Percentiles rank a stretch among this genome's conserved stretches.
phyloP scores from a whole-genome alignment of 2,797 vertebrate species.

The Trichosurus vulpecula region DNA sequence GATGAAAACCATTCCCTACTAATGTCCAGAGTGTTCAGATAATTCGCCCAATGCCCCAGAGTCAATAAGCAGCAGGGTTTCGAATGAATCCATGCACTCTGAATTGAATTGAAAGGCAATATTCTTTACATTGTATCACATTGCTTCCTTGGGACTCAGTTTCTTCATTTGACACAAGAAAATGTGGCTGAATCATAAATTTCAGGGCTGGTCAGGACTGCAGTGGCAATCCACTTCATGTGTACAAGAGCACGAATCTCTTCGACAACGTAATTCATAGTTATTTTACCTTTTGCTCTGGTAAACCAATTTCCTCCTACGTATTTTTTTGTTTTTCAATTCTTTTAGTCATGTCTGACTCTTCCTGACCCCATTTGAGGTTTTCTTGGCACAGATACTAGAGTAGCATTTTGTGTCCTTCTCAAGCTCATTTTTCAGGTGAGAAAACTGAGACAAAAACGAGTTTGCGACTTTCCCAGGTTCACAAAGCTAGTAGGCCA shows the following conservation, averaged over 20 bases:
- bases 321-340: neutral
- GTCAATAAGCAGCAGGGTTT: neutral
- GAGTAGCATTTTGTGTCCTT: neutral
- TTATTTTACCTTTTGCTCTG: neutral
- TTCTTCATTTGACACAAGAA: neutral
- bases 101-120: neutral
- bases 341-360: neutral
- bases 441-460: no score
- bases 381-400: neutral
- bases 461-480: no score
- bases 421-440: no score
- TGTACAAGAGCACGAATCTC: neutral
- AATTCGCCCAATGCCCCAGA: neutral
- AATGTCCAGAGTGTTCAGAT: neutral
- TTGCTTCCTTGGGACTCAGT: neutral
- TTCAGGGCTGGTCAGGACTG: neutral
- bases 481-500: no score
- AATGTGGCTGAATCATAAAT: neutral
- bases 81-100: neutral
- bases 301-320: neutral
- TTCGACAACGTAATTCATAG: neutral
- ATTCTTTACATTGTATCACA: neutral
- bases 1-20: neutral
- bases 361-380: neutral
- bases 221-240: neutral